Evolutionary conservation across 2,888 invertebrate species (phyloP), one percentile per base, ranked within the genome.

Genomic region (Emmelina monodactyla): DNA sequence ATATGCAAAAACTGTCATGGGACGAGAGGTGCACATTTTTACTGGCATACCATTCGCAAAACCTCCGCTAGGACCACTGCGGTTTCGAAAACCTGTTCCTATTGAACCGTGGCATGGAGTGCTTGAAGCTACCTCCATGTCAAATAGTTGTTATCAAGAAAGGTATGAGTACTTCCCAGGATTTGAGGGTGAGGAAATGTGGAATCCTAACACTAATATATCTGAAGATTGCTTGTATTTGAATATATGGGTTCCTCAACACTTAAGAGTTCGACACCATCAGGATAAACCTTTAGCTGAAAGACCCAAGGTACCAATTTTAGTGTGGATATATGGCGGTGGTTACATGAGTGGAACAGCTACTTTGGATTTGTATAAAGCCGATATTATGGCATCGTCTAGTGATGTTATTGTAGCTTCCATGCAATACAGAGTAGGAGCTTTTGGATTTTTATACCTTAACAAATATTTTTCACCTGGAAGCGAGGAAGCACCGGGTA

Each of bases 141-240:
- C 94, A 22, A 91, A 94, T 59, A 90, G 92, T 45, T 95, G 95
- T 75, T 90, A 88, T 56, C 95, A 95, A 70, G 91, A 92, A 62
- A 83, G 90, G 49, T 94, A 93, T 62, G 92, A 91, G 65, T 92
- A 91, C 61, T 94, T 94, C 58, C 92, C 91, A 0, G 92, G 91
- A 2, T 95, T 94, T 62, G 88, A 89, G 45, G 95, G 94, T 14
- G 94, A 94, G 58, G 92, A 94, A 60, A 95, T 96, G 91, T 97
- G 97, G 97, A 96, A 96, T 69, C 93, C 95, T 1, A 96, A 96
- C 60, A 95, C 95, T 9, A 90, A 91, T 61, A 87, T 94, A 47
- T 92, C 93, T 25, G 97, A 97, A 78, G 97, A 97, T 72, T 98
- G 97, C 61, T 82, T 97, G 4, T 97, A 96, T 66, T 79, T 97